Evolutionary conservation across 2,113 vertebrate genomes (phyloP).

Genomic region (Boulengeromyrus knoepffleri): DNA sequence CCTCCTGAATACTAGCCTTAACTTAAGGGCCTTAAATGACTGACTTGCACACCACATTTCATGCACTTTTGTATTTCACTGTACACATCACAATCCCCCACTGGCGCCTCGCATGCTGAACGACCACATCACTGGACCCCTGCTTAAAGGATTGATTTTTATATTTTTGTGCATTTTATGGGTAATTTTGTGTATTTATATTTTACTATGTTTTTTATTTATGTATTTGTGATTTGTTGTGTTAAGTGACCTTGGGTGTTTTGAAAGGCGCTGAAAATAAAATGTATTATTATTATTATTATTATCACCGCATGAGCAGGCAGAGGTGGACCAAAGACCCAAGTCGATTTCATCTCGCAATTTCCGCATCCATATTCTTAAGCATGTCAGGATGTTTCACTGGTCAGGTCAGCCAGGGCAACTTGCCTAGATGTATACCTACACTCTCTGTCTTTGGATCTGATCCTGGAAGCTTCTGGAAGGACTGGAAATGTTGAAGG

Average conservation of each 20-base stretch:
- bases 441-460: background rate
- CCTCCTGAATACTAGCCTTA: background rate
- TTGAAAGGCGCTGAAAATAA: too few relatives aligned
- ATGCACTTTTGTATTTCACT: background rate
- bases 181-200: too few relatives aligned
- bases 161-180: too few relatives aligned
- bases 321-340: background rate
- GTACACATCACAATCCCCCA: background rate
- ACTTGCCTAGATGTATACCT: background rate
- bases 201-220: too few relatives aligned
- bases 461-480: background rate
- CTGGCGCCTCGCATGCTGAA: background rate
- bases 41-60: background rate
- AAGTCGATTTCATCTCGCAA: background rate
- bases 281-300: too few relatives aligned
- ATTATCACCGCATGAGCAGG: background rate
- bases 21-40: background rate
- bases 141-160: background rate
- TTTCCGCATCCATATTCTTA: background rate
- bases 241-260: too few relatives aligned
- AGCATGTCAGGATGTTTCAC: background rate
- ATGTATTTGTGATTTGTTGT: too few relatives aligned
- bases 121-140: background rate
- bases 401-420: background rate
- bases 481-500: background rate